These are phyloP conservation scores for Odiellus spinosus DNA, from an alignment of 2,888 invertebrate species.

Conservation along the genomic window DNA sequence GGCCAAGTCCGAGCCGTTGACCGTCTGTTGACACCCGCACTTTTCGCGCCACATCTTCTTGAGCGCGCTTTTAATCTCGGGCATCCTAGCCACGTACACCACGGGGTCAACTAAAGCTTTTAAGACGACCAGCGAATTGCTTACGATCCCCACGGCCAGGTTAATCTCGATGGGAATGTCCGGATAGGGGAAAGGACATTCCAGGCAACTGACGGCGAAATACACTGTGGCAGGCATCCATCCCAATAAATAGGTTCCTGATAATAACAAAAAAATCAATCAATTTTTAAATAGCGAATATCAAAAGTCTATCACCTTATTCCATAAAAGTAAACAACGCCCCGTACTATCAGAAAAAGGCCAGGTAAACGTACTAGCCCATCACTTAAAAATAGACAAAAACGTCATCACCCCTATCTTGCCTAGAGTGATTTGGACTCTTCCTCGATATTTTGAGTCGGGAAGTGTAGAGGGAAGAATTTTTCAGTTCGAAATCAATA, in stretches of 20 bases:
- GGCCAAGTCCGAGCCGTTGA: no score
- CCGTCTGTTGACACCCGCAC: constrained; percentile 3
- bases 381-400: no score
- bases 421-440: no score
- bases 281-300: no score
- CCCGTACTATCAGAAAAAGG: no score
- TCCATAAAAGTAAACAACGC: no score
- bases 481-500: no score
- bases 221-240: constrained; percentile 45
- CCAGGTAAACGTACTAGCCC: no score
- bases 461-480: no score
- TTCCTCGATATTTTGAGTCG: no score
- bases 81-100: constrained; percentile 48
- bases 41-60: constrained; percentile 13
- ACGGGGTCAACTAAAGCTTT: constrained; percentile 47
- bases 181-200: constrained; percentile 29
- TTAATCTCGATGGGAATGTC: constrained; percentile 16
- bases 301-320: no score
- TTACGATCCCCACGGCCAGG: constrained; percentile 23
- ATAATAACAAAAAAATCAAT: constrained; percentile 24
- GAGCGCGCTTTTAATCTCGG: constrained; percentile 39
- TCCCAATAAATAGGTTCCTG: constrained; percentile 40
- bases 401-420: no score
- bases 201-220: constrained; percentile 41
- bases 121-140: constrained; percentile 42